A percentile compares a stretch with the other conserved stretches of the same genome.
Conservation (phyloP, 2,113 vertebrate genomes). For the Leptocoma aspasia region DNA sequence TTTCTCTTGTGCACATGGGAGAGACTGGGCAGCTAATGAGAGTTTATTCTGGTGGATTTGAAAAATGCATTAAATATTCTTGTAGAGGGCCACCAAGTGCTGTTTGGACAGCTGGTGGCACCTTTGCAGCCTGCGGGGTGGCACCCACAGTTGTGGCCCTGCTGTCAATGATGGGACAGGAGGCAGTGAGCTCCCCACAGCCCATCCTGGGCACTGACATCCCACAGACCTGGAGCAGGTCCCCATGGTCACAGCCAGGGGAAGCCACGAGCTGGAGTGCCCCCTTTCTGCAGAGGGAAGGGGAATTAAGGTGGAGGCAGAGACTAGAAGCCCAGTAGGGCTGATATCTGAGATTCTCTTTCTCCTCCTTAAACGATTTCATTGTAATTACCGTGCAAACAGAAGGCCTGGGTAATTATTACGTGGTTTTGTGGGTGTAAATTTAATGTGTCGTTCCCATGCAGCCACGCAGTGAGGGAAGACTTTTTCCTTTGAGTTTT, state of each 20-base stretch:
- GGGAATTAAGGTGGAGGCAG: not conserved
- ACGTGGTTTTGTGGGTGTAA: not conserved
- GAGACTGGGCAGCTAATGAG: not conserved
- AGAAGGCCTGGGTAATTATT: constrained; percentile 3
- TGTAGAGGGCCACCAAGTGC: rapidly evolving
- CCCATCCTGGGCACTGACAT: not conserved
- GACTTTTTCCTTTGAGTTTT: not conserved
- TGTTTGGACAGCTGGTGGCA: not conserved
- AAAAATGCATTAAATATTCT: not conserved
- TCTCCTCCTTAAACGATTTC: not conserved
- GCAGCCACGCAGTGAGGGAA: not conserved
- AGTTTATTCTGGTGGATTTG: not conserved
- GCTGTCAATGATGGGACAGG: rapidly evolving
- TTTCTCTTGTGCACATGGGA: not conserved
- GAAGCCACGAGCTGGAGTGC: rapidly evolving
- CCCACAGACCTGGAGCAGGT: not conserved
- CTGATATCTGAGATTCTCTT: not conserved
- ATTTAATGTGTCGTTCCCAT: not conserved
- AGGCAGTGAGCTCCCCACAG: not conserved
- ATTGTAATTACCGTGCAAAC: not conserved
- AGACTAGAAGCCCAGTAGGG: not conserved
- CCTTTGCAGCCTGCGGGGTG: not conserved
- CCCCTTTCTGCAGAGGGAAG: not conserved
- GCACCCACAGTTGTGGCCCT: not conserved
- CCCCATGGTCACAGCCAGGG: not conserved